These are phyloP conservation scores for Dorcus parallelipipedus DNA, from an alignment of 2,888 invertebrate species.

Conservation along the genomic window DNA sequence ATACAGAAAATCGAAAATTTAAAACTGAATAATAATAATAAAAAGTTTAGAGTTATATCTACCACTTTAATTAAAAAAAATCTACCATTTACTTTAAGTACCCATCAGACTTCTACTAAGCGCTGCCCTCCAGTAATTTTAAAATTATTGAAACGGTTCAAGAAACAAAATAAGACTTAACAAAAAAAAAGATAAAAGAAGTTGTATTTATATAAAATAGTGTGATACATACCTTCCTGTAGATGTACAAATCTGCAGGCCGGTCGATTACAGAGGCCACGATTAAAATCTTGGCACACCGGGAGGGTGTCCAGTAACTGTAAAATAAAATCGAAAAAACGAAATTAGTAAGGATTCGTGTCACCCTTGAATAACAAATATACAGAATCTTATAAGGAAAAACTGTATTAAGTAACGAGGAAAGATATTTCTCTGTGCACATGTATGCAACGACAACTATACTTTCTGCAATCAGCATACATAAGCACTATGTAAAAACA, in stretches of 20 bases:
- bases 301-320: slow-evolving; percentile 99
- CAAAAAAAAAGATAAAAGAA: neutral
- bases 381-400: slow-evolving; percentile 12
- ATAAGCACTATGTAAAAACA: slow-evolving; percentile 37
- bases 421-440: slow-evolving; percentile 27
- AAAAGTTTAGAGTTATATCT: too few relatives aligned
- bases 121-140: too few relatives aligned
- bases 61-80: too few relatives aligned
- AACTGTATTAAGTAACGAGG: neutral
- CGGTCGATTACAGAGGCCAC: slow-evolving; percentile 92
- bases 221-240: slow-evolving; percentile 77
- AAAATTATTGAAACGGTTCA: too few relatives aligned
- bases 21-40: too few relatives aligned
- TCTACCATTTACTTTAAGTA: too few relatives aligned
- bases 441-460: slow-evolving; percentile 35
- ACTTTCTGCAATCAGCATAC: slow-evolving; percentile 34
- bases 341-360: too few relatives aligned
- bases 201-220: neutral
- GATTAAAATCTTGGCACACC: slow-evolving; percentile 99
- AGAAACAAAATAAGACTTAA: too few relatives aligned
- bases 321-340: slow-evolving; percentile 46
- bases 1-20: too few relatives aligned
- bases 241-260: slow-evolving; percentile 98
- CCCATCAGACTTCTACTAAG: too few relatives aligned
- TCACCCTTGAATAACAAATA: slow-evolving; percentile 3